Evolutionary conservation across 2,888 invertebrate genomes (phyloP), one percentile per base, ranked within the genome.

Genomic region (Eumacrocentrus americanus): DNA sequence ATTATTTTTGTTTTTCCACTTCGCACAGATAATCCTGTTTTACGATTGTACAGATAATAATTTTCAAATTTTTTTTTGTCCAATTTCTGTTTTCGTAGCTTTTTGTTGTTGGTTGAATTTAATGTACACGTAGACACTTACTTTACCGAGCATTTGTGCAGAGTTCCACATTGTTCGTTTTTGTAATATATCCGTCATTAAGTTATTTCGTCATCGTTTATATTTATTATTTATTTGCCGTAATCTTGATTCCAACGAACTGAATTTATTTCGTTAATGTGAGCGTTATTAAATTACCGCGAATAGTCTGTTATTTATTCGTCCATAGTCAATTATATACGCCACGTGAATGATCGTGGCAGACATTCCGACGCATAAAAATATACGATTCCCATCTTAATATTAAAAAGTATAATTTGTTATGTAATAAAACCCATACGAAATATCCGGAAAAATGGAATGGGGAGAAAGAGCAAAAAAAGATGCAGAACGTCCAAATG

Each of bases 311-410:
- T 42, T 42, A 42, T 42, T 42, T 42, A 42, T 42, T 42, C 20
- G n/a, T 42, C 23, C 18, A 23, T 52, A 52, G 51, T 52, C 50
- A 50, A 50, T 50, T 38, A 16, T n/a, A 37, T 20, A 51, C 11
- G 37, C 23, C 37, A 22, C 46, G 46, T 46, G 16, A 53, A 42
- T 42, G 18, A 42, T 16, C 40, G 53, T 25, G 40, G 14, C 25
- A 42, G 42, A 53, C 53, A 53, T 53, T 53, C 53, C 53, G 53
- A 53, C 3, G 29, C 29, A 53, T 53, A 16, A 29, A 22, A 25
- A 37, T n/a, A 52, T 16, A 52, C 38, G 25, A 53, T 53, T 42
- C 18, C 22, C 42, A 40, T 29, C 40, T 18, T 38, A 25, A n/a
- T n/a, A n/a, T n/a, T 9, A 22, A 14, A 25, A 14, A 42, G 25